Base-by-base conservation (phyloP, 2,888 invertebrate species). In the Hirtodrosophila duncani region DNA sequence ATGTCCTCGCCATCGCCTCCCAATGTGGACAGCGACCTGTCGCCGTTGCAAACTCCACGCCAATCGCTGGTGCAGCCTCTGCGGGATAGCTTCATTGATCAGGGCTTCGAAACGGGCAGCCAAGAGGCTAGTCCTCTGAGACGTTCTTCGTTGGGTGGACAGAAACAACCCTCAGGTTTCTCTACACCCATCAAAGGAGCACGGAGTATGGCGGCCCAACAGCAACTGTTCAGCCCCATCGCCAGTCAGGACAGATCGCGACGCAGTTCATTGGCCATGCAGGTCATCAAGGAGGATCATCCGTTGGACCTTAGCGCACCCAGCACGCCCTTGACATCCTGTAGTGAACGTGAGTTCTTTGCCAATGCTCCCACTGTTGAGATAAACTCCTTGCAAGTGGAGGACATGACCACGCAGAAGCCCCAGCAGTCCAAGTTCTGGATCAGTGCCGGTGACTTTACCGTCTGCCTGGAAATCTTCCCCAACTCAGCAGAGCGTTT, bases 91-190 rank as follows among this genome's bases (percentile, higher is more conserved):
- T 77, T 72, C 8, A 59, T 78, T 2, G 85, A 85, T 58, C 84
- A 84, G 46, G 85, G 85, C n/a, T 85, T 85, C 14, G 84, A 85
- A 51, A 84, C 86, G 0, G 82, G 77, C 16, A 83, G 85, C 2
- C 83, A 83, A 9, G 78, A 80, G 11, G 56, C 61, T n/a, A 84
- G 83, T 52, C 83, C 85, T 0, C n/a, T 70, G 11, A 66, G 79
- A 6, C 38, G 60, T 3, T 6, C 38, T 4, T 67, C 67, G 0
- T n/a, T 36, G 8, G 55, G 58, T 2, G 3, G 27, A 17, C 16
- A 8, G 2, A 21, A 31, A 1, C 42, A 50, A 0, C 72, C 72
- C 0, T 66, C 72, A 0, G 55, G 63, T 0, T 83, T 67, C 16
- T 85, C 85, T 0, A 85, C 84, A 0, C 85, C 84, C 0, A 68